Base-by-base conservation (phyloP, 2,888 invertebrate genomes). In the Campoletis raptor region DNA sequence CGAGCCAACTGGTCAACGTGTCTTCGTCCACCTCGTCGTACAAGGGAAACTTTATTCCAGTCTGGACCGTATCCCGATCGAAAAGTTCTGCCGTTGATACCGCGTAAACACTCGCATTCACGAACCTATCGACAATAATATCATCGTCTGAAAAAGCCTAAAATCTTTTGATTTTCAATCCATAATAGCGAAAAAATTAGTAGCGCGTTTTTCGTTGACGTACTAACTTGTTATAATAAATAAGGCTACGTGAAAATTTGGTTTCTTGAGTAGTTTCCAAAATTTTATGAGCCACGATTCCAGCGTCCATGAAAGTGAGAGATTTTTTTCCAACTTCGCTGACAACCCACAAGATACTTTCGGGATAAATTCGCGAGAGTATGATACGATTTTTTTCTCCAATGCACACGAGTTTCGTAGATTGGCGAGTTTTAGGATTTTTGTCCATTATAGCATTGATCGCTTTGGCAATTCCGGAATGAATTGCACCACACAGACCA, bases 221-320 rank as follows among this genome's bases (percentile, higher is more conserved):
- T 42, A 48, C 48, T n/a, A 79, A 90, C 89, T 89, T 89, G 89
- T 90, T 90, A 81, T 88, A 89, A 69, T 89, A 89, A 76, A 90
- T 85, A 64, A 80, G 84, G 9, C 87, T 88, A 24, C 85, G 79
- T 9, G 89, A 76, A 36, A 89, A 87, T 64, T 86, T 61, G 64
- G 81, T 37, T 54, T 87, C 72, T 12, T 74, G 69, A 40, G 85
- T 82, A 2, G 76, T 85, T 42, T 87, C 45, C 37, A 87, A 64
- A 64, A 90, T 86, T 42, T 83, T 80, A 30, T 79, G 67, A 21
- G 88, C 88, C 37, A 89, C 87, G 7, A 83, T 30, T 21, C 84
- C 87, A 8, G 90, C 90, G 69, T 90, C 90, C 37, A 69, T 21
- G n/a, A 90, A 89, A 6, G 87, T 90, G 24, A 87, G 78, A n/a